phyloP scores from a whole-genome alignment of 2,888 invertebrate genomes.

The Calliphora vomitoria region DNA sequence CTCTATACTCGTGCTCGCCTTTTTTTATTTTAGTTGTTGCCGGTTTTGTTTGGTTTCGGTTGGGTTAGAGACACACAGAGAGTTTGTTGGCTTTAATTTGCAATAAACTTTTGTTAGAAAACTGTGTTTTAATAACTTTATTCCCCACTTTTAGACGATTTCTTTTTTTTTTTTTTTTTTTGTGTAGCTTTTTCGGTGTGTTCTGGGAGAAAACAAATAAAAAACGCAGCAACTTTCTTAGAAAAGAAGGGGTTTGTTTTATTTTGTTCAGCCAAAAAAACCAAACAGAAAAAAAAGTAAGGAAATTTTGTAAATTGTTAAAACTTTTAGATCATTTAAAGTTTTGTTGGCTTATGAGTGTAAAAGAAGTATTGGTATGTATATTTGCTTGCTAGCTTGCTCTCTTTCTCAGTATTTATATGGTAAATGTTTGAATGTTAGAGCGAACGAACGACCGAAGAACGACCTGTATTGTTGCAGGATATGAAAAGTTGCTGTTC shows the following conservation, averaged over 20 bases:
- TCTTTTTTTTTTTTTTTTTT: too few species aligned
- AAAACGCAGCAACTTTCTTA: constrained; percentile 72
- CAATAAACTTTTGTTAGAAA: constrained; percentile 72
- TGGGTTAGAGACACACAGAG: constrained; percentile 54
- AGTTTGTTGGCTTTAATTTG: constrained; percentile 74
- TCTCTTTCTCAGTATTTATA: constrained; percentile 32
- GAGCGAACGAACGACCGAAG: constrained; percentile 63
- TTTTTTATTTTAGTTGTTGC: constrained; percentile 44
- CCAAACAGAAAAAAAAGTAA: constrained; percentile 18
- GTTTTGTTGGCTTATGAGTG: constrained; percentile 68
- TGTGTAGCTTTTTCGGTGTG: background rate
- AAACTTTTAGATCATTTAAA: constrained; percentile 74
- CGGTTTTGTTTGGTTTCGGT: constrained; percentile 58
- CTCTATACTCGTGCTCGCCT: constrained; percentile 50
- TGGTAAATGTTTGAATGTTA: constrained; percentile 25
- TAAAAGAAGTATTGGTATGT: constrained; percentile 37
- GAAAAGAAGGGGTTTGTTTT: constrained; percentile 72
- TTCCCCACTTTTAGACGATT: constrained; percentile 70
- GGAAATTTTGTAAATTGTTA: constrained; percentile 70
- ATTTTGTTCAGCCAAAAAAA: constrained; percentile 46
- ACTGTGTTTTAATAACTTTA: constrained; percentile 74
- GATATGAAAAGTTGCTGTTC: constrained; percentile 51
- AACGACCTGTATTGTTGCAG: constrained; percentile 57
- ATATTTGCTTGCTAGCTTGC: background rate
- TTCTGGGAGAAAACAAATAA: constrained; percentile 66